A percentile compares a stretch with the other conserved stretches of the same genome.
These are phyloP conservation scores for Pampus argenteus DNA, from an alignment of 2,797 vertebrate genomes.

Conservation along the genomic window DNA sequence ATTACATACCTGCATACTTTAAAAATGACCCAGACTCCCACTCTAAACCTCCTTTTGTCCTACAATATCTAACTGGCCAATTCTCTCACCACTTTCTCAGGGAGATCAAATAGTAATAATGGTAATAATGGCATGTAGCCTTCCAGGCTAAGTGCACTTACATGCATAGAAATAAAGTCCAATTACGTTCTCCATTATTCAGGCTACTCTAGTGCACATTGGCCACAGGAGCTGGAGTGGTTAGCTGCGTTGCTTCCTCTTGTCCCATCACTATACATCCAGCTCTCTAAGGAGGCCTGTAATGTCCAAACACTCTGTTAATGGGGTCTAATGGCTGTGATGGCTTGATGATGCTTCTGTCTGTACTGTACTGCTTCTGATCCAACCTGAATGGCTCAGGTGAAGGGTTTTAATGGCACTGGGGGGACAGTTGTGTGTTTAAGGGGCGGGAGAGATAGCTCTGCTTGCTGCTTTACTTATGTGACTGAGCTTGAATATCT, in stretches of 20 bases:
- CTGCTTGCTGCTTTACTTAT: neutral
- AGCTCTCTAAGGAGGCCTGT: conserved; percentile 38
- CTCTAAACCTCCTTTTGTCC: conserved; percentile 31
- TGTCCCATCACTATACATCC: conserved; percentile 27
- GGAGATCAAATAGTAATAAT: conserved; percentile 73
- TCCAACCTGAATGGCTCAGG: neutral
- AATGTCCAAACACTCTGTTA: conserved; percentile 33
- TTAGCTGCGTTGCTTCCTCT: conserved; percentile 7
- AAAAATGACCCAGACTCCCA: conserved; percentile 13
- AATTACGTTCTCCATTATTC: conserved; percentile 77
- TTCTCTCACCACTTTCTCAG: conserved; percentile 56
- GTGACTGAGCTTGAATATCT: conserved; percentile 37
- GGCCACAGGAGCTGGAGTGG: conserved; percentile 43
- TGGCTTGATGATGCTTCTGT: conserved; percentile 2
- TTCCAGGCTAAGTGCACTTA: conserved; percentile 77
- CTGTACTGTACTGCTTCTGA: conserved; percentile 2
- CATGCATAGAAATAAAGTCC: conserved; percentile 71
- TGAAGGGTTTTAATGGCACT: conserved; percentile 9
- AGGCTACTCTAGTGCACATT: conserved; percentile 43
- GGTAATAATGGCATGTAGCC: conserved; percentile 73
- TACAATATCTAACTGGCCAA: conserved; percentile 48
- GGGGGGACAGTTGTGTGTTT: conserved; percentile 20
- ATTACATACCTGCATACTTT: neutral
- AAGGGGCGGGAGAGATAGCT: neutral
- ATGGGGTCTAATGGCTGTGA: conserved; percentile 42